phyloP scores from a whole-genome alignment of 1,140 invertebrate genomes.

The Coptotermes formosanus region DNA sequence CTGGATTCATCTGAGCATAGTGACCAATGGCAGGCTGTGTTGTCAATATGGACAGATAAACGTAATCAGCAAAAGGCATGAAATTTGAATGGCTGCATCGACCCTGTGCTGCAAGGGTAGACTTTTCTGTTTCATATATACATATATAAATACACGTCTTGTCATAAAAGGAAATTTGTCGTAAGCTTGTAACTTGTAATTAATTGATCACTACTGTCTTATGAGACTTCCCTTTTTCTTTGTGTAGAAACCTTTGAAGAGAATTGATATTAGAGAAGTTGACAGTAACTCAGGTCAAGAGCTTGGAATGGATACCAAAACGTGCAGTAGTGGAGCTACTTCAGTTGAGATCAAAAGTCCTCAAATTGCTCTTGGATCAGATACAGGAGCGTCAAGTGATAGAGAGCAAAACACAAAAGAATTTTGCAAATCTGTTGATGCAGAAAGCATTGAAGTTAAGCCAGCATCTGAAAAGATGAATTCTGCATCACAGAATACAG shows the following conservation, averaged over 20 bases:
- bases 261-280: slow-evolving; percentile 53
- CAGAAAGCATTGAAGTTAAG: neutral
- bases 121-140: no score
- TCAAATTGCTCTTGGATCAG: neutral
- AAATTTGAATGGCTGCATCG: no score
- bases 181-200: no score
- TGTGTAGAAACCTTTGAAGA: slow-evolving; percentile 54
- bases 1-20: no score
- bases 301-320: neutral
- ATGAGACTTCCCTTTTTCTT: slow-evolving; percentile 32
- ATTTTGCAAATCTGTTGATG: neutral
- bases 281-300: slow-evolving; percentile 24
- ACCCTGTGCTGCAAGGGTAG: no score
- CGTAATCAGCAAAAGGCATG: no score
- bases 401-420: neutral
- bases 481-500: slow-evolving; percentile 33
- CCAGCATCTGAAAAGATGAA: slow-evolving; percentile 25
- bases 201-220: neutral
- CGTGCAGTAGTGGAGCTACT: neutral
- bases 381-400: neutral
- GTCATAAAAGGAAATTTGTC: no score
- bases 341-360: neutral
- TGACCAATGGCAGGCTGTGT: no score
- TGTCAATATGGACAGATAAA: no score
- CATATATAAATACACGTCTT: no score